phyloP scores from a whole-genome alignment of 1,140 invertebrate species.

The Tachypleus tridentatus region DNA sequence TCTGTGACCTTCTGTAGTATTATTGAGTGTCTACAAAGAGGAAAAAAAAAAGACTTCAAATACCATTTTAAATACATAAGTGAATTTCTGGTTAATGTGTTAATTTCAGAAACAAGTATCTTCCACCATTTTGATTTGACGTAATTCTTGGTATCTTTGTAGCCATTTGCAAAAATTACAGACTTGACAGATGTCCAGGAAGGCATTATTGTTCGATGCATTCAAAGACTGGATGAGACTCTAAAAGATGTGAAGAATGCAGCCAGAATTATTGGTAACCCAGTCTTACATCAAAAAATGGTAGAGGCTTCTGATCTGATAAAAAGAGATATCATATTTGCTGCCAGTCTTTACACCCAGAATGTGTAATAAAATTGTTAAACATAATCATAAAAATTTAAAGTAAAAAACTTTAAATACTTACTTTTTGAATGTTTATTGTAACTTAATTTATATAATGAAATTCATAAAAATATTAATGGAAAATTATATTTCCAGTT shows the following conservation, averaged over 20 bases:
- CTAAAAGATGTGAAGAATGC: conserved; percentile 84
- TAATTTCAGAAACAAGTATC: neutral
- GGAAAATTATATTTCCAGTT: too few relatives aligned
- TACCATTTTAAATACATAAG: neutral
- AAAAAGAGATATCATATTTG: conserved; percentile 96
- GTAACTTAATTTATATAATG: too few relatives aligned
- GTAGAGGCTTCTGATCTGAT: conserved; percentile 85
- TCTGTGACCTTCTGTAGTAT: neutral
- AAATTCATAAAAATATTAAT: too few relatives aligned
- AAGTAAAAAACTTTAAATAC: too few relatives aligned
- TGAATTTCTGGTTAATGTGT: neutral
- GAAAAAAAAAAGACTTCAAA: neutral
- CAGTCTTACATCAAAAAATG: conserved; percentile 83
- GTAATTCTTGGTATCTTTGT: conserved; percentile 12
- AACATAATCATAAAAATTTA: too few relatives aligned
- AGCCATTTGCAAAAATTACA: conserved; percentile 88
- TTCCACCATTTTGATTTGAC: neutral
- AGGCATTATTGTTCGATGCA: conserved; percentile 94
- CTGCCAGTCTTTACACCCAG: conserved; percentile 72
- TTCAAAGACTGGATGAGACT: conserved; percentile 90
- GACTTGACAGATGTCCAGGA: conserved; percentile 84
- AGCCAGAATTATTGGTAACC: conserved; percentile 83
- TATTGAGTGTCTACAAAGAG: neutral
- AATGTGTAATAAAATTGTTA: too few relatives aligned
- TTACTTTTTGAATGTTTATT: too few relatives aligned